phyloP scores from a whole-genome alignment of 2,888 invertebrate genomes.

The Dichetophora obliterata region DNA sequence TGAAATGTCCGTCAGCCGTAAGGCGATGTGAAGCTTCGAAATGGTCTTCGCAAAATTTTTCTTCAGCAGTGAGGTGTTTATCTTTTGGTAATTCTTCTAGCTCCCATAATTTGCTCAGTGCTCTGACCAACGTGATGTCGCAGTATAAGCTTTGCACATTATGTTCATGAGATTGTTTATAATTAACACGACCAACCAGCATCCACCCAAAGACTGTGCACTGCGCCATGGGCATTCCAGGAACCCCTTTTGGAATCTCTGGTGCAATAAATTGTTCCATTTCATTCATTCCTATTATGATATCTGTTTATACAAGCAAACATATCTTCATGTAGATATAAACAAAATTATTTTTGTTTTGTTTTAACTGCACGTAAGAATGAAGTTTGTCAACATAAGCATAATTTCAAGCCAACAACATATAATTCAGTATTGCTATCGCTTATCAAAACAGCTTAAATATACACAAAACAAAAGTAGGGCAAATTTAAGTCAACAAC shows the following conservation, averaged over 20 bases:
- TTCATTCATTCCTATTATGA: slow-evolving; percentile 41
- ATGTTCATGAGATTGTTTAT: not conserved
- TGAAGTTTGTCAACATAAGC: no score
- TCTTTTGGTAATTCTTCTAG: slow-evolving; percentile 38
- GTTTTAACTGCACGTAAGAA: no score
- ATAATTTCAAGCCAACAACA: no score
- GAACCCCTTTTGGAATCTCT: slow-evolving; percentile 32
- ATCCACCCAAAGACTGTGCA: slow-evolving; percentile 40
- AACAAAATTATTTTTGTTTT: no score
- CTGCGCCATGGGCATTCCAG: slow-evolving; percentile 31
- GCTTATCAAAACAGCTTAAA: no score
- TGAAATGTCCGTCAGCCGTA: slow-evolving; percentile 36
- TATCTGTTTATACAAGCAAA: no score
- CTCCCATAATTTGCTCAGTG: slow-evolving; percentile 29
- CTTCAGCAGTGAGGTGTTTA: slow-evolving; percentile 37
- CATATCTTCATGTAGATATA: no score
- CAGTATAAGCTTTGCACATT: not conserved
- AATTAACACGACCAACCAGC: slow-evolving; percentile 10
- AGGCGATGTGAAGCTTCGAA: slow-evolving; percentile 31
- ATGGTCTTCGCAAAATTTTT: slow-evolving; percentile 40
- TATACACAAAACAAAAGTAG: no score
- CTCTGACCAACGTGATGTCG: slow-evolving; percentile 8
- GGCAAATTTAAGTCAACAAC: no score
- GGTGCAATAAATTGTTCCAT: slow-evolving; percentile 35
- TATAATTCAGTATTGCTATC: no score